A percentile compares a stretch with the other conserved stretches of the same genome.
Evolutionary conservation across 2,797 vertebrate genomes (phyloP).

Genomic region (Mus caroli): DNA sequence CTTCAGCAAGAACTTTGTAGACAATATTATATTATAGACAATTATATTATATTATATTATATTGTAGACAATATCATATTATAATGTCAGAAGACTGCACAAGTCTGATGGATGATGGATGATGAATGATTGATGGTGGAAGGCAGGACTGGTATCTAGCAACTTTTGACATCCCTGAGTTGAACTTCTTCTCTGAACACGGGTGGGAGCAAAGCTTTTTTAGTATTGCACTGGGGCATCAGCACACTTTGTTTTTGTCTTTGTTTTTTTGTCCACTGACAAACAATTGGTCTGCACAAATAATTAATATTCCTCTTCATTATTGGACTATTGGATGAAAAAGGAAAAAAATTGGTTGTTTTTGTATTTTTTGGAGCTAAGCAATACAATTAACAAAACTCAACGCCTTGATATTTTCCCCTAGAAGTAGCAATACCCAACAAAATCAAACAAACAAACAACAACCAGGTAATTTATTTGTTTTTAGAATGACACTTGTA

Average conservation of each 20-base stretch:
- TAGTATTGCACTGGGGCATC: neutral
- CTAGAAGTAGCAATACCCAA: neutral
- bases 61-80: neutral
- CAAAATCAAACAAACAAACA: neutral
- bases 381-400: neutral
- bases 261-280: conserved; percentile 32
- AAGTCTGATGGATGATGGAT: neutral
- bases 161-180: neutral
- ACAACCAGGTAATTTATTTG: neutral
- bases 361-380: neutral
- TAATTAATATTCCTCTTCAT: conserved; percentile 13
- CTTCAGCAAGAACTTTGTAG: neutral
- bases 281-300: neutral
- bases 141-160: neutral
- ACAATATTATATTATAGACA: too few species aligned
- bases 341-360: neutral
- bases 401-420: conserved; percentile 27
- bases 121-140: neutral
- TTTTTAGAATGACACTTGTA: conserved; percentile 32
- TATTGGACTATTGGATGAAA: neutral
- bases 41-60: too few species aligned
- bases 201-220: neutral
- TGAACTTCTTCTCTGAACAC: conserved; percentile 2
- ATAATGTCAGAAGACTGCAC: neutral
- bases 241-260: neutral